Conservation (phyloP, 2,797 vertebrate species). For the Dromococcyx pavoninus region DNA sequence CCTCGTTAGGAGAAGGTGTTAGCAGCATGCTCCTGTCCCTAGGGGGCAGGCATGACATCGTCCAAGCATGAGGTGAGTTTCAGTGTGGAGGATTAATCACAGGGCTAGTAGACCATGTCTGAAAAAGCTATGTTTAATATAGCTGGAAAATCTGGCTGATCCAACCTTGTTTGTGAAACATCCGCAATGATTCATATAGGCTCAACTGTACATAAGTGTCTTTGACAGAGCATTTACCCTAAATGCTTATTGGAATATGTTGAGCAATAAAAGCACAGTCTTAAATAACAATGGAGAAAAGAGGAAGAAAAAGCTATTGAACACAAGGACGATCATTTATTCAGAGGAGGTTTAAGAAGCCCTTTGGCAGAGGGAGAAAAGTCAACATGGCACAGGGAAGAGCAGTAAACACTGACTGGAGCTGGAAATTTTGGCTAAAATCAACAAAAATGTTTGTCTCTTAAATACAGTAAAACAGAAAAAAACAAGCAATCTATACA, state of each 20-base stretch:
- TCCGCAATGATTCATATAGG: background rate
- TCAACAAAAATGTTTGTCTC: background rate
- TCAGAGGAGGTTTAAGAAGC: constrained; percentile 16
- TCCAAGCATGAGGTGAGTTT: constrained; percentile 33
- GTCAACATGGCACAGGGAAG: background rate
- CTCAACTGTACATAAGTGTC: constrained; percentile 40
- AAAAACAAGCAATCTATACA: background rate
- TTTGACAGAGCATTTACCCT: constrained; percentile 55
- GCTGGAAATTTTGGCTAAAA: background rate
- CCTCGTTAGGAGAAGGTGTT: constrained; percentile 32
- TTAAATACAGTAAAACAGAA: background rate
- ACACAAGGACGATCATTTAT: background rate
- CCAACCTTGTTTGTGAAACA: constrained; percentile 36
- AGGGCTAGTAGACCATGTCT: constrained; percentile 10
- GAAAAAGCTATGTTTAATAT: constrained; percentile 32
- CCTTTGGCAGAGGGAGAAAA: constrained; percentile 9
- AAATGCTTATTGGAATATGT: constrained; percentile 42
- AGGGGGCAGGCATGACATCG: background rate
- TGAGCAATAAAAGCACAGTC: constrained; percentile 30
- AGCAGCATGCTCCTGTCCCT: constrained; percentile 41
- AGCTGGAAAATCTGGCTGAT: constrained; percentile 54
- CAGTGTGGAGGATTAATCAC: constrained; percentile 3
- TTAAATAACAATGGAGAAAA: constrained; percentile 34
- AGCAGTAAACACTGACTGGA: background rate
- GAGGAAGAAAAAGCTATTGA: constrained; percentile 26